Conservation (phyloP, 1,140 invertebrate genomes). For the Panonychus citri region DNA sequence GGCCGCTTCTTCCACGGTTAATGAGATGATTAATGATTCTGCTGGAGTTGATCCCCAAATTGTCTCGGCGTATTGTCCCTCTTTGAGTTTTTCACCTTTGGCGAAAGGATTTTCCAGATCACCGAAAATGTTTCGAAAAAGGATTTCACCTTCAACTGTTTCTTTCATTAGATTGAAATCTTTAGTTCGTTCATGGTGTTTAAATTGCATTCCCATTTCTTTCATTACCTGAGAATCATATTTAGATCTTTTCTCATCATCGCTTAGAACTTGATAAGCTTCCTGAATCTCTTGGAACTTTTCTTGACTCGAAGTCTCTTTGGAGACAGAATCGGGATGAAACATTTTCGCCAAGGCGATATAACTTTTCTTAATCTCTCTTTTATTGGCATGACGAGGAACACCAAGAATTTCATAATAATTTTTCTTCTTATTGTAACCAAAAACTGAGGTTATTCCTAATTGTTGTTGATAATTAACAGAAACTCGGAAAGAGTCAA, state of each 20-base stretch:
- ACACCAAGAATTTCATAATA: constrained; percentile 88
- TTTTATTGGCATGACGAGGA: constrained; percentile 52
- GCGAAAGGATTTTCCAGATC: constrained; percentile 14
- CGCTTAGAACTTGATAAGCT: constrained; percentile 89
- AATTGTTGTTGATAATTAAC: too few relatives aligned
- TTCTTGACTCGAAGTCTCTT: constrained; percentile 33
- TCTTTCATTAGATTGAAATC: constrained; percentile 34
- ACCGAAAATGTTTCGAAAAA: constrained; percentile 45
- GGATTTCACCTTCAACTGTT: constrained; percentile 75
- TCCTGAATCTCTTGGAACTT: constrained; percentile 95
- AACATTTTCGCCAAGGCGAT: constrained; percentile 93
- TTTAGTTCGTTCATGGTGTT: constrained; percentile 12
- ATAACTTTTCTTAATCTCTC: constrained; percentile 95
- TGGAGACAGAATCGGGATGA: constrained; percentile 81
- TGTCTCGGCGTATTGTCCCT: constrained; percentile 32
- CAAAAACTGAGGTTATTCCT: too few relatives aligned
- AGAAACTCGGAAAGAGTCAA: too few relatives aligned
- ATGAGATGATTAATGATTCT: constrained; percentile 64
- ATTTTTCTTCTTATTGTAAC: constrained; percentile 27
- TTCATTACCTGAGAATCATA: constrained; percentile 80
- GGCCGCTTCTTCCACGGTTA: constrained; percentile 84
- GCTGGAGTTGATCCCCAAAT: constrained; percentile 64
- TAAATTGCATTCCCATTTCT: constrained; percentile 29
- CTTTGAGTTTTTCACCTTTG: neutral
- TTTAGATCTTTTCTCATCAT: constrained; percentile 67